Percentiles rank a stretch among this genome's conserved stretches.
These are phyloP conservation scores for Macroramphosus scolopax DNA, from an alignment of 2,797 vertebrate genomes.

Conservation along the genomic window DNA sequence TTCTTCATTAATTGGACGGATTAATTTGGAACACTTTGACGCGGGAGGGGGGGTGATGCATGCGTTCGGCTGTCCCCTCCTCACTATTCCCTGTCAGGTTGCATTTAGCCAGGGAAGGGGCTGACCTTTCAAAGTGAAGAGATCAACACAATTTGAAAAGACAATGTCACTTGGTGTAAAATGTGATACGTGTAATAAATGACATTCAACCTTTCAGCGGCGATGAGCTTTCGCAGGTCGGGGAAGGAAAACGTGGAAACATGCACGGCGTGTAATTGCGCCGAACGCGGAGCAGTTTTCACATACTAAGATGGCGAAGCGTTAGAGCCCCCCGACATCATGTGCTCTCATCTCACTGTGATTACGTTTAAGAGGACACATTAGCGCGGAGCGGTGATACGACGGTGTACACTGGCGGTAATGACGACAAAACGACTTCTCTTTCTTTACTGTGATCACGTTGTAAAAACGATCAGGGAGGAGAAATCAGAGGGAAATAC, in stretches of 20 bases:
- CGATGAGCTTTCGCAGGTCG: constrained; percentile 75
- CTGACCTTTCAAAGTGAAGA: constrained; percentile 99
- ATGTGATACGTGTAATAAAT: constrained; percentile 90
- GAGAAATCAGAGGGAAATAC: constrained; percentile 41
- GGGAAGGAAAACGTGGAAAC: constrained; percentile 59
- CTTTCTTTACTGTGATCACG: constrained; percentile 56
- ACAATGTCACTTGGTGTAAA: constrained; percentile 99
- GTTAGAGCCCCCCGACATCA: constrained; percentile 28
- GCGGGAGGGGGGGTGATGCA: constrained; percentile 88
- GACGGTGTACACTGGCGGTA: constrained; percentile 50
- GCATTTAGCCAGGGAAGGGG: constrained; percentile 92
- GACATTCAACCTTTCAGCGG: constrained; percentile 62
- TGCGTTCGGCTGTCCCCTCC: constrained; percentile 79
- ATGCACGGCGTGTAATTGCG: constrained; percentile 56
- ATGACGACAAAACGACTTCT: constrained; percentile 48
- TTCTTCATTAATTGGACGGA: constrained; percentile 97
- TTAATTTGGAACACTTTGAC: constrained; percentile 94
- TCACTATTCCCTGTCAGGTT: constrained; percentile 77
- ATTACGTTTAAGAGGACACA: constrained; percentile 62
- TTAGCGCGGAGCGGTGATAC: constrained; percentile 58
- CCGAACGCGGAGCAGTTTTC: constrained; percentile 38
- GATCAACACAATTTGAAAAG: constrained; percentile 99
- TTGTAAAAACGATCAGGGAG: constrained; percentile 40
- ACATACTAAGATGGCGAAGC: constrained; percentile 30
- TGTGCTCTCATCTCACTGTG: constrained; percentile 47